A percentile compares a stretch with the other conserved stretches of the same genome.
These are phyloP conservation scores for Musca vetustissima DNA, from an alignment of 1,140 invertebrate genomes.

Conservation along the genomic window DNA sequence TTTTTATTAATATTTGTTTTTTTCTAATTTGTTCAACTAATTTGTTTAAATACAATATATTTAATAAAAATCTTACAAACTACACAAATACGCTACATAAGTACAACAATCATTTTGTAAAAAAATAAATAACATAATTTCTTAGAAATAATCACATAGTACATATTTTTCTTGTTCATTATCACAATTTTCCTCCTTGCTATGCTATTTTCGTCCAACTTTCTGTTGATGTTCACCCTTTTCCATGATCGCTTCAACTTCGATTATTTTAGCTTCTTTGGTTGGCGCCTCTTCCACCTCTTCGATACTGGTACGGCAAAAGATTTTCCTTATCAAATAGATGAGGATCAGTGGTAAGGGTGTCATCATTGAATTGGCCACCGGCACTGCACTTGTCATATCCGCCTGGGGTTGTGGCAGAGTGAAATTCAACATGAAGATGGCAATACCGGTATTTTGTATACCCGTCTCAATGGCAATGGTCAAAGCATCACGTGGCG, in stretches of 20 bases:
- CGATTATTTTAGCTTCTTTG: slow-evolving; percentile 18
- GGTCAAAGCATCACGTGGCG: slow-evolving; percentile 70
- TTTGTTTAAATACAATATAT: no score
- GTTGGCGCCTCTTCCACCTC: slow-evolving; percentile 17
- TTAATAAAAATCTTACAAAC: neutral
- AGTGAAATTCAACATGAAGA: slow-evolving; percentile 74
- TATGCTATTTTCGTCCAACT: neutral
- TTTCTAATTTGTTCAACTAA: no score
- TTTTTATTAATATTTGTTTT: no score
- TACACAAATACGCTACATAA: no score
- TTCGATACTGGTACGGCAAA: slow-evolving; percentile 26
- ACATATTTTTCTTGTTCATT: neutral
- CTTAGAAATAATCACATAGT: neutral
- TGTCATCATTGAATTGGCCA: slow-evolving; percentile 90
- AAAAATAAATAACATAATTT: neutral
- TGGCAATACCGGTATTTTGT: slow-evolving; percentile 92
- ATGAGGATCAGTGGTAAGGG: slow-evolving; percentile 74
- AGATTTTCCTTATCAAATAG: slow-evolving; percentile 35
- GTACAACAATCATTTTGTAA: neutral
- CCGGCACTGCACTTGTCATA: slow-evolving; percentile 85
- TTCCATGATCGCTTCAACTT: slow-evolving; percentile 25
- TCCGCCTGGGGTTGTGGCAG: slow-evolving; percentile 74
- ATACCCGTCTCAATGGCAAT: slow-evolving; percentile 93
- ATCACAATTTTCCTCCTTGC: neutral
- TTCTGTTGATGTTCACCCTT: slow-evolving; percentile 7